These are phyloP conservation scores for Noctua comes DNA, from an alignment of 2,888 invertebrate genomes.

Conservation along the genomic window DNA sequence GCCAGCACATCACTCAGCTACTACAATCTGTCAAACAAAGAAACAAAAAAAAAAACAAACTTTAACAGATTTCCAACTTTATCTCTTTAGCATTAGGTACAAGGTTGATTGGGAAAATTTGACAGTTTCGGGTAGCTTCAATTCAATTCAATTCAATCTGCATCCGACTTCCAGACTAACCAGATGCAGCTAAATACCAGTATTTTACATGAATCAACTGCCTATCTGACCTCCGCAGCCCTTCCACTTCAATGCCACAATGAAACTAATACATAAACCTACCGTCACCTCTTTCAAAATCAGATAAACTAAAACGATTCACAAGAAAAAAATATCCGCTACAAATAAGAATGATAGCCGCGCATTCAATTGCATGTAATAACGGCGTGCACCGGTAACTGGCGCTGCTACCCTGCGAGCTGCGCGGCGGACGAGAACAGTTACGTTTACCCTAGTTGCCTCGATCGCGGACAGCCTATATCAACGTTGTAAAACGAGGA, in stretches of 20 bases:
- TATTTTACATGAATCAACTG: neutral
- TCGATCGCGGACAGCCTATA: constrained; percentile 64
- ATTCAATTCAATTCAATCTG: too few species aligned
- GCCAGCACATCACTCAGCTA: too few species aligned
- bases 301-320: constrained; percentile 3
- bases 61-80: too few species aligned
- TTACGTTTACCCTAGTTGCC: constrained; percentile 77
- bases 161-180: neutral
- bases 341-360: constrained; percentile 43
- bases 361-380: constrained; percentile 72
- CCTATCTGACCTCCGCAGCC: neutral
- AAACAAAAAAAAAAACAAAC: too few species aligned
- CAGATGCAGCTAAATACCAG: neutral
- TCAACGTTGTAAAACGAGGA: constrained; percentile 10
- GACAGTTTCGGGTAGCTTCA: too few species aligned
- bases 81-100: too few species aligned
- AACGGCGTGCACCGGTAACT: constrained; percentile 74
- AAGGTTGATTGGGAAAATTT: too few species aligned
- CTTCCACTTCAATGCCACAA: neutral
- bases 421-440: constrained; percentile 65
- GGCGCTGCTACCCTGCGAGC: constrained; percentile 66
- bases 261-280: neutral
- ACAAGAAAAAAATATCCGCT: constrained; percentile 17
- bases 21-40: too few species aligned
- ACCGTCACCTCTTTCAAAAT: neutral